Percentiles rank a stretch among this genome's conserved stretches.
phyloP scores from a whole-genome alignment of 2,888 invertebrate genomes.

The Eristalis pertinax region DNA sequence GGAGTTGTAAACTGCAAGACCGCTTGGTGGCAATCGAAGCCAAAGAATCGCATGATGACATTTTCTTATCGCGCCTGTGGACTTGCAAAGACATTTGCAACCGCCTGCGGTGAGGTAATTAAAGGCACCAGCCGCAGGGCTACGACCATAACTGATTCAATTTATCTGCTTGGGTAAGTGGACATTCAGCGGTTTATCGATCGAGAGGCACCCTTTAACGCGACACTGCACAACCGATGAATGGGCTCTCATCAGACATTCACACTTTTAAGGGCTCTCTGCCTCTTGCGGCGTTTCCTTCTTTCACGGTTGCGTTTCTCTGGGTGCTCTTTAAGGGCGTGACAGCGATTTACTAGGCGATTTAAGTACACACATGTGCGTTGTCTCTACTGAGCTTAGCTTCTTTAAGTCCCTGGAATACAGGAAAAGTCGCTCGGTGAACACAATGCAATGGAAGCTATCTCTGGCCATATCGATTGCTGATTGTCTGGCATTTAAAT shows the following conservation, averaged over 20 bases:
- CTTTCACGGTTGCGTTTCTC: not conserved
- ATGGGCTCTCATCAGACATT: conserved; percentile 10
- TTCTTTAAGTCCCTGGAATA: too few species aligned
- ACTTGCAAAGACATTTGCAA: conserved; percentile 21
- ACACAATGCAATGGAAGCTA: too few species aligned
- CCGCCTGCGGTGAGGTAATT: not conserved
- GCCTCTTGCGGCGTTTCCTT: not conserved
- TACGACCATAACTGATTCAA: conserved; percentile 22
- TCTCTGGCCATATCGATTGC: too few species aligned
- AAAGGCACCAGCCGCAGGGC: not conserved
- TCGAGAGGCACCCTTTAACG: conserved; percentile 32
- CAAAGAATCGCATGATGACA: conserved; percentile 14
- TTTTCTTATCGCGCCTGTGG: conserved; percentile 17
- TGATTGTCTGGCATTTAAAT: too few species aligned
- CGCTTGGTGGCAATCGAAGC: conserved; percentile 11
- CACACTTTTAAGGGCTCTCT: conserved; percentile 29
- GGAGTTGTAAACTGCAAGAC: too few species aligned
- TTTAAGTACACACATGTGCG: not conserved
- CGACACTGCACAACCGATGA: conserved; percentile 20
- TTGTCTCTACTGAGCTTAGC: too few species aligned
- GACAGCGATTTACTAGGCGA: not conserved
- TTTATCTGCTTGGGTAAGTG: conserved; percentile 32
- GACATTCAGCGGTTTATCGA: conserved; percentile 45
- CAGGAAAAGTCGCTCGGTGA: too few species aligned
- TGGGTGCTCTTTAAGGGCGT: not conserved